Conservation (phyloP, 64 coral and sea anemone species). For the Stichodactyla mertensii region DNA sequence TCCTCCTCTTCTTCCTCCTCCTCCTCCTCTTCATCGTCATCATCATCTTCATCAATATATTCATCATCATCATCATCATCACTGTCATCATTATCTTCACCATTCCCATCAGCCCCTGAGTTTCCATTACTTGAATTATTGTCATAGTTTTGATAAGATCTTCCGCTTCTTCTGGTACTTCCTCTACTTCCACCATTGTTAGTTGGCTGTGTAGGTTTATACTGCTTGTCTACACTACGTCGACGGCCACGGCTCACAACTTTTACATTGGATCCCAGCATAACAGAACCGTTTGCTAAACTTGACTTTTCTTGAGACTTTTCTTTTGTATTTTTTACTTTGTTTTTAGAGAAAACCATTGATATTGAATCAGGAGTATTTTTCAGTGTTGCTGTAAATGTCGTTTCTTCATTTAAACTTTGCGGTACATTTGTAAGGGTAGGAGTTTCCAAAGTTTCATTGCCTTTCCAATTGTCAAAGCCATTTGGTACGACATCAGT, state of each 20-base stretch:
- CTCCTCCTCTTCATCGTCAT: constrained; percentile 49
- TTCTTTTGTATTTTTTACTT: not conserved
- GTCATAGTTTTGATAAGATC: constrained; percentile 39
- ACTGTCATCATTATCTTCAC: constrained; percentile 56
- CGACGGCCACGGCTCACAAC: constrained; percentile 38
- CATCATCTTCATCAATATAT: constrained; percentile 54
- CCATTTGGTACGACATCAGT: not conserved
- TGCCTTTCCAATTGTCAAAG: not conserved
- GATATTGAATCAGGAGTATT: not conserved
- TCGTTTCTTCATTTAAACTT: not conserved
- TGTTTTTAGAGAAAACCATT: not conserved
- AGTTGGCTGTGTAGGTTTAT: constrained; percentile 35
- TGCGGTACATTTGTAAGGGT: not conserved
- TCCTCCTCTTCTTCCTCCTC: constrained; percentile 57
- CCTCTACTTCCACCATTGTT: constrained; percentile 33
- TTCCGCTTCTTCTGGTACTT: constrained; percentile 38
- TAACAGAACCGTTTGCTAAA: not conserved
- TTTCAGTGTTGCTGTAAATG: not conserved
- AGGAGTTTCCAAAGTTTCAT: not conserved
- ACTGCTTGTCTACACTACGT: constrained; percentile 57
- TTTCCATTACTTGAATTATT: constrained; percentile 68
- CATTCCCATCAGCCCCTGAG: constrained; percentile 65
- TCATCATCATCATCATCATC: constrained; percentile 66
- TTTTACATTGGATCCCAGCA: not conserved
- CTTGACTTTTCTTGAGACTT: not conserved